Base-by-base conservation (phyloP, 2,797 vertebrate species). In the Poeciliopsis turneri region DNA sequence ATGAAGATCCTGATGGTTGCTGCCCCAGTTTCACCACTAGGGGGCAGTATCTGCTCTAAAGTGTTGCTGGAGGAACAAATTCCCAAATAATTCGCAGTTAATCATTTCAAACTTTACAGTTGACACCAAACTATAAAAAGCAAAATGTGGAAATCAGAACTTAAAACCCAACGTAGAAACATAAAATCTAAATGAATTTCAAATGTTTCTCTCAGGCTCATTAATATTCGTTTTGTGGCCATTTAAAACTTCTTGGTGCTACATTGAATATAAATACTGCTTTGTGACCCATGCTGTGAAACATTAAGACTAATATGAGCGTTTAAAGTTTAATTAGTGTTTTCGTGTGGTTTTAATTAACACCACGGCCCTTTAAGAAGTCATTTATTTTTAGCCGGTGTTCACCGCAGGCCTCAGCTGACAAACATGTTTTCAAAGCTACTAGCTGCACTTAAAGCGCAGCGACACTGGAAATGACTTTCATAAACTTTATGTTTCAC, bases 271-370 rank as follows among this genome's bases (percentile, higher is more conserved):
- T 6, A 36, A 39, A 36, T 5, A 11, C 18, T 39, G 33, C 9
- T 66, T 41, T 39, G 36, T 39, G 9, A 39, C 64, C 33, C 64
- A 11, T 25, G 33, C 64, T 39, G 36, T 66, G 36, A 66, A 41
- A 23, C 20, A 4, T 11, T 20, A 25, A 66, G 1, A 39, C 64
- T 41, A 66, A 41, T 39, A 8, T 20, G 3, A 61, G 30, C 59
- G 9, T 61, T 61, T 36, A 61, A 11, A 66, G 18, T 66, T 66
- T 66, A 39, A 66, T 66, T 66, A 20, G 9, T 5, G 20, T 39
- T 66, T 66, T 61, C 57, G 16, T 30, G 57, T 59, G n/a, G 12
- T 59, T 59, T 61, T 61, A 33, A 61, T 61, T 61, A 61, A 61
- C 33, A 41, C 36, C 10, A 39, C 30, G 18, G 20, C 33, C 33